These are phyloP conservation scores for Octodon degus DNA, from an alignment of 2,113 vertebrate species.

Conservation along the genomic window DNA sequence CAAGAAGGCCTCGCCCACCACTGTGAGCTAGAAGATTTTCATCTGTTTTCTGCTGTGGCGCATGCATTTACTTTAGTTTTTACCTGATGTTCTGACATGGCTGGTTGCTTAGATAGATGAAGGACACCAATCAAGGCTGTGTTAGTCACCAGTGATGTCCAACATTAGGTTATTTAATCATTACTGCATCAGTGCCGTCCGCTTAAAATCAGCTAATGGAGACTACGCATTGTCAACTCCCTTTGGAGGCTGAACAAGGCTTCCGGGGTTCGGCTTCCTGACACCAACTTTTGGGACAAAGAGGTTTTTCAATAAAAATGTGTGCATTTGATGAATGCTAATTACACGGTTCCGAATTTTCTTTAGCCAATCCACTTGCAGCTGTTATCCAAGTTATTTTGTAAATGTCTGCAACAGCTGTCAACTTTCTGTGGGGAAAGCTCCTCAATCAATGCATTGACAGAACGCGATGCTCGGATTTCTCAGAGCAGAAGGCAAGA, in stretches of 20 bases:
- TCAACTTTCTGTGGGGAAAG: conserved; percentile 73
- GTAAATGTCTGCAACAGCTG: conserved; percentile 78
- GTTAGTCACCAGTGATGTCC: neutral
- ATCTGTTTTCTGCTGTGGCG: neutral
- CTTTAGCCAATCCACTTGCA: conserved; percentile 76
- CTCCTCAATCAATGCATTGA: conserved; percentile 82
- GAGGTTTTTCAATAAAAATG: conserved; percentile 69
- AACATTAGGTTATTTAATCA: neutral
- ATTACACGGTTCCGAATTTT: conserved; percentile 68
- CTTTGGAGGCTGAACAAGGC: conserved; percentile 44
- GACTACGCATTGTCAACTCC: conserved; percentile 3
- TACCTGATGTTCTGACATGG: neutral
- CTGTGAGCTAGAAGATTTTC: neutral
- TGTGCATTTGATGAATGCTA: conserved; percentile 73
- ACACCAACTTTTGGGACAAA: conserved; percentile 62
- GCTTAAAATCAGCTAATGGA: conserved; percentile 42
- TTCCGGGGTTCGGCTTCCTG: conserved; percentile 43
- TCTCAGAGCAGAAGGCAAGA: conserved; percentile 77
- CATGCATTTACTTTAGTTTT: neutral
- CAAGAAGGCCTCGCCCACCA: neutral
- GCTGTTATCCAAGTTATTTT: conserved; percentile 75
- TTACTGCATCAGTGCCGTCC: neutral
- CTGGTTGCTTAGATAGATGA: neutral
- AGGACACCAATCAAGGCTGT: conserved; percentile 17
- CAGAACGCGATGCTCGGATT: conserved; percentile 80